Conservation (phyloP, 2,797 vertebrate genomes). For the Amphiprion clarkii region DNA sequence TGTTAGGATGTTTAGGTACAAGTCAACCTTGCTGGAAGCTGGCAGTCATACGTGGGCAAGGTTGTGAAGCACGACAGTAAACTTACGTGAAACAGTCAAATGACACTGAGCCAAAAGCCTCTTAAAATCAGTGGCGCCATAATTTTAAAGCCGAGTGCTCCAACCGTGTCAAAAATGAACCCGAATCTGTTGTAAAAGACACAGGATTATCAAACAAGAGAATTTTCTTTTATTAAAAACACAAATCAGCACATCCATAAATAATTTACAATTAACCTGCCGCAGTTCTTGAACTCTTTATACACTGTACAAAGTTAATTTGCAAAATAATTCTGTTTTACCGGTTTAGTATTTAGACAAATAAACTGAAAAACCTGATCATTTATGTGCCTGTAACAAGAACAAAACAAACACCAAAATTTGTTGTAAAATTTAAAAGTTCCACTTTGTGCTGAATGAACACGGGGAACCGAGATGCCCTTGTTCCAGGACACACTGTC, state of each 20-base stretch:
- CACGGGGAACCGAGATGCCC: not conserved
- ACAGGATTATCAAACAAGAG: slow-evolving; percentile 8
- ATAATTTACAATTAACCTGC: slow-evolving; percentile 52
- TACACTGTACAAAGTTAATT: slow-evolving; percentile 66
- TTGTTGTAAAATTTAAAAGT: not conserved
- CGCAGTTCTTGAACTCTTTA: slow-evolving; percentile 31
- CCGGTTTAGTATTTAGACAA: slow-evolving; percentile 36
- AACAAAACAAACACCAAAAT: not conserved
- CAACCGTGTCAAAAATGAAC: no score
- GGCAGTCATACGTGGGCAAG: not conserved
- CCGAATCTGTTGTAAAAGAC: not conserved
- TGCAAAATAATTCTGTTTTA: slow-evolving; percentile 50
- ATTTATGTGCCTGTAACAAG: not conserved
- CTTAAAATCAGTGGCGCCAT: no score
- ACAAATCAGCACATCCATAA: slow-evolving; percentile 51
- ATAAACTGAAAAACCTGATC: slow-evolving; percentile 20
- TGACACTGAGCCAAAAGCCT: not conserved
- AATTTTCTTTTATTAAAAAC: slow-evolving; percentile 56
- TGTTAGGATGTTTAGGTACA: slow-evolving; percentile 81
- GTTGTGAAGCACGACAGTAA: slow-evolving; percentile 4
- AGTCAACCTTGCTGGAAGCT: slow-evolving; percentile 58
- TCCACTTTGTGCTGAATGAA: not conserved
- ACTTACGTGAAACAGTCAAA: not conserved
- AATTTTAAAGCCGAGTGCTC: no score
- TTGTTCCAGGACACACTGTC: no score